These are phyloP conservation scores for Macquaria australasica DNA, from an alignment of 2,113 vertebrate species.

Conservation along the genomic window DNA sequence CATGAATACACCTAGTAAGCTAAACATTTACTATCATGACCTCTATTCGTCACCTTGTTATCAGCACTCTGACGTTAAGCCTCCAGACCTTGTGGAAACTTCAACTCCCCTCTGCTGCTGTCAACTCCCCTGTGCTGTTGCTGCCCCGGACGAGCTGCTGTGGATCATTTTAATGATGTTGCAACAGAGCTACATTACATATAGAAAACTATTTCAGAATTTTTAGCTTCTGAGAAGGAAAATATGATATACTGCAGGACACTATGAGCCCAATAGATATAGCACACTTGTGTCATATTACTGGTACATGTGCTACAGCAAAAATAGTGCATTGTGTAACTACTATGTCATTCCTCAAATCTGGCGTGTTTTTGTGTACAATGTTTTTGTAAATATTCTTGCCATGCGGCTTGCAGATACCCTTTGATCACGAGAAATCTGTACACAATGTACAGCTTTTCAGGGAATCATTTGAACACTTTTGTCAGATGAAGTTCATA, in stretches of 20 bases:
- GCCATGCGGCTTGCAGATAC: neutral
- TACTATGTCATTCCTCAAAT: neutral
- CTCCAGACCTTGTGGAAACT: constrained; percentile 17
- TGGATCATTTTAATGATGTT: constrained; percentile 44
- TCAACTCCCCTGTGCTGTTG: neutral
- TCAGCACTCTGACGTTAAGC: constrained; percentile 12
- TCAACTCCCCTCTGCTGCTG: constrained; percentile 12
- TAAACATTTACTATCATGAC: neutral
- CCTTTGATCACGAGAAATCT: neutral
- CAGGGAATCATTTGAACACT: neutral
- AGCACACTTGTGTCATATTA: neutral
- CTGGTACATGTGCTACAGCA: neutral
- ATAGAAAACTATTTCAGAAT: neutral
- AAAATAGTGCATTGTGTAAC: constrained; percentile 2
- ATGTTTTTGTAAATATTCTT: neutral
- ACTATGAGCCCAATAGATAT: neutral
- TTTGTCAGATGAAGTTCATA: neutral
- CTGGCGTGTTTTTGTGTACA: neutral
- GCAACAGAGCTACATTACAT: neutral
- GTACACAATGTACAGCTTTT: neutral
- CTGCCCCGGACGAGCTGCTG: neutral
- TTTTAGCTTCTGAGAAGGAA: constrained; percentile 6
- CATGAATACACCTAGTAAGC: neutral
- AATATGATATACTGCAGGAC: neutral
- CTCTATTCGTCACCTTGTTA: constrained; percentile 20